These are phyloP conservation scores for Biston stratarius DNA, from an alignment of 2,888 invertebrate genomes.

Conservation along the genomic window DNA sequence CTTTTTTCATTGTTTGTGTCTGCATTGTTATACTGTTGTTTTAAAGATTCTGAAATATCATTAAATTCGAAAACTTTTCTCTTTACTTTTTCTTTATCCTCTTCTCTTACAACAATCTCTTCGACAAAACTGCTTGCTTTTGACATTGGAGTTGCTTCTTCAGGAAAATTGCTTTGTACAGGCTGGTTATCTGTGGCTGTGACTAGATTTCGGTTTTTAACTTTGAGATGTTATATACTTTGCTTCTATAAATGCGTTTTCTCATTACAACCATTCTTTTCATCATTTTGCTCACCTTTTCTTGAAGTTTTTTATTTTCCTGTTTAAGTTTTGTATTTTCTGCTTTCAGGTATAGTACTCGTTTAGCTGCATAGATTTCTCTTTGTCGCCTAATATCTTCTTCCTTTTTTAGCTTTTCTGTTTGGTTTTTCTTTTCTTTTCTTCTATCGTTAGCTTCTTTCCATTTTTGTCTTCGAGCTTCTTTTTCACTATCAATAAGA, in stretches of 20 bases:
- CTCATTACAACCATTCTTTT: conserved; percentile 28
- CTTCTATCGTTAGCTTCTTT: conserved; percentile 22
- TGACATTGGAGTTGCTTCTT: background rate
- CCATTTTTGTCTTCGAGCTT: conserved; percentile 31
- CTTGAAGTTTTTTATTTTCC: conserved; percentile 32
- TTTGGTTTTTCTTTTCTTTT: conserved; percentile 30
- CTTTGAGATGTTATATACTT: conserved; percentile 25
- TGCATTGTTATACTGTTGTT: background rate
- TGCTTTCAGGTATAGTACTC: background rate
- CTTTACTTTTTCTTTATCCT: background rate
- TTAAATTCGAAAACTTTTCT: background rate
- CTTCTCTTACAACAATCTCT: background rate
- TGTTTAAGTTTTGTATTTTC: conserved; percentile 12
- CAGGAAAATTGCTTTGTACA: background rate
- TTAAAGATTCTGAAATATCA: background rate
- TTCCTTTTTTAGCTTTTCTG: conserved; percentile 24
- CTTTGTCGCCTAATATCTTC: conserved; percentile 7
- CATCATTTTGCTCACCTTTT: conserved; percentile 33
- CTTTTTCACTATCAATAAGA: conserved; percentile 32
- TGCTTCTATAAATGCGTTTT: conserved; percentile 25
- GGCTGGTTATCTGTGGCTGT: conserved; percentile 1
- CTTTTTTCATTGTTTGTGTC: background rate
- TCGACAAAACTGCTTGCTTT: conserved; percentile 1
- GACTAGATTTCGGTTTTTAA: conserved; percentile 10
- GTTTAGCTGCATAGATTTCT: conserved; percentile 11